These are phyloP conservation scores for Neostethus bicornis DNA, from an alignment of 2,797 vertebrate genomes.

Conservation along the genomic window DNA sequence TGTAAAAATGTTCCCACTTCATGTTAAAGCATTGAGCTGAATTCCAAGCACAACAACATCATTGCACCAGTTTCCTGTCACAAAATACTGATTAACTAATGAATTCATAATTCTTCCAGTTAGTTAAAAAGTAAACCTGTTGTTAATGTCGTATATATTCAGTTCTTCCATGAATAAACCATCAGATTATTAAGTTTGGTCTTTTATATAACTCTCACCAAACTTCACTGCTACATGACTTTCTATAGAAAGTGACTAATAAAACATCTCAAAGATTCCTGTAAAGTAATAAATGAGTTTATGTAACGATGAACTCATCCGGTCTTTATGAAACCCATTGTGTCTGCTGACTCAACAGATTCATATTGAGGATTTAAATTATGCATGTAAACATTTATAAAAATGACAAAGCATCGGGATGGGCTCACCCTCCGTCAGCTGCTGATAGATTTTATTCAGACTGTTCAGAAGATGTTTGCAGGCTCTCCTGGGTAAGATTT, in stretches of 20 bases:
- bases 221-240: neutral
- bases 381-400: conserved; percentile 53
- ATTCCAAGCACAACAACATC: neutral
- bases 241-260: conserved; percentile 3
- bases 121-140: neutral
- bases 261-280: conserved; percentile 5
- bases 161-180: too few species aligned
- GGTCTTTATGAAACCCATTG: conserved; percentile 39
- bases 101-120: neutral
- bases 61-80: neutral
- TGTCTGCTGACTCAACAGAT: conserved; percentile 52
- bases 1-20: too few species aligned
- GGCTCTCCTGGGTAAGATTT: conserved; percentile 95
- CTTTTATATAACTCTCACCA: neutral
- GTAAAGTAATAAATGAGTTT: conserved; percentile 21
- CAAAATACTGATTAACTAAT: neutral
- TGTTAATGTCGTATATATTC: too few species aligned
- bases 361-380: conserved; percentile 41
- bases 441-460: conserved; percentile 90
- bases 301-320: conserved; percentile 18
- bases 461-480: conserved; percentile 96
- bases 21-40: too few species aligned
- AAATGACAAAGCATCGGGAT: conserved; percentile 37
- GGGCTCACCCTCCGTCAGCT: conserved; percentile 91
- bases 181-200: neutral